Evolutionary conservation across 2,888 invertebrate species (phyloP).

Genomic region (Philereme transversata): DNA sequence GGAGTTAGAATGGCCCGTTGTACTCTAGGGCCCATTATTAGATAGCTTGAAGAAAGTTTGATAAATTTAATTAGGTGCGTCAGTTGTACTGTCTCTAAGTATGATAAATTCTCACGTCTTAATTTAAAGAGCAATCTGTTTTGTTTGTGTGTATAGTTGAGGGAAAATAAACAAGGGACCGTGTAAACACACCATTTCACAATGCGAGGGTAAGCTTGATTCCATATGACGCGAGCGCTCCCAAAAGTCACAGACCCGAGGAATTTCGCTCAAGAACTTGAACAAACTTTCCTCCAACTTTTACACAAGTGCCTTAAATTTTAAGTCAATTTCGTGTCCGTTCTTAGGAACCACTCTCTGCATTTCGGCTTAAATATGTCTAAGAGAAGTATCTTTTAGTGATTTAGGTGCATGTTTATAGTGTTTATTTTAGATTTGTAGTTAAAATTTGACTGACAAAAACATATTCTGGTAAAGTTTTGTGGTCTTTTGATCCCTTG

Average conservation of each 20-base stretch:
- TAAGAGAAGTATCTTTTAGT: too few species aligned
- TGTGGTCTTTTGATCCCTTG: too few species aligned
- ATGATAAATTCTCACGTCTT: conserved; percentile 2
- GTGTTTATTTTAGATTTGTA: too few species aligned
- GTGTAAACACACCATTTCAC: conserved; percentile 11
- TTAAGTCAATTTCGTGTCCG: conserved; percentile 69
- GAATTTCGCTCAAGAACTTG: conserved; percentile 60
- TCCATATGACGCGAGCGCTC: conserved; percentile 40
- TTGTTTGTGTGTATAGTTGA: neutral
- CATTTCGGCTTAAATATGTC: conserved; percentile 50
- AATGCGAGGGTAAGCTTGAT: conserved; percentile 5
- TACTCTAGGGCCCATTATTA: conserved; percentile 37
- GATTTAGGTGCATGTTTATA: too few species aligned
- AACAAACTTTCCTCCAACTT: conserved; percentile 61
- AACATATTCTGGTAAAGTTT: too few species aligned
- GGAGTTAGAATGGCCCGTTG: conserved; percentile 41
- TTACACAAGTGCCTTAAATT: conserved; percentile 70
- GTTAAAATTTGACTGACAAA: too few species aligned
- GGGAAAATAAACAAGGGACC: conserved; percentile 15
- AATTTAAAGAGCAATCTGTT: neutral
- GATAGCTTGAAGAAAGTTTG: conserved; percentile 26
- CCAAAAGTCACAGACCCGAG: conserved; percentile 42
- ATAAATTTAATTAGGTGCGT: conserved; percentile 14
- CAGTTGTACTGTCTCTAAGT: conserved; percentile 8
- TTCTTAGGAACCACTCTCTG: conserved; percentile 43